Base-by-base conservation (phyloP, 2,888 invertebrate genomes). In the Aradus depressus region DNA sequence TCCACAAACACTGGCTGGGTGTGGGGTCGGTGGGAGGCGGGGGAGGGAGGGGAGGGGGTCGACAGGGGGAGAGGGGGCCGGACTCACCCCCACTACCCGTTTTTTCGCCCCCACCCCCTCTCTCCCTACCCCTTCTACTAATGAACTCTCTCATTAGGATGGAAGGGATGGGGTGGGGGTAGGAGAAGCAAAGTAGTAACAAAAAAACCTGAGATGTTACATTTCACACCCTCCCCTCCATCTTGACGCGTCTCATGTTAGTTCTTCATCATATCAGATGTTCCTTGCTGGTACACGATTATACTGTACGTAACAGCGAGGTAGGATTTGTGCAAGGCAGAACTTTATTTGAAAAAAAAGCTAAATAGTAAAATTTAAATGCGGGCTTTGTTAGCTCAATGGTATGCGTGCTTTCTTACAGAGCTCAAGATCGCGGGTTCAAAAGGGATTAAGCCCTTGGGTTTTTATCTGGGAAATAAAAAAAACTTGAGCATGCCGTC, bases 21-120 rank as follows among this genome's bases (percentile, higher is more conserved):
- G 44, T 32, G 35, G 44, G 44, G 21, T 16, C 44, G 19, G 44
- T 21, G 56, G 60, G 54, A 57, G 61, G 48, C 55, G 62, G 23
- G 52, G 41, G 39, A 48, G 44, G 62, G 23, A 51, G 41, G 39
- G 50, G 44, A 22, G 44, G 44, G 44, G 44, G 31, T 32, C n/a
- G n/a, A n/a, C n/a, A 44, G 42, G n/a, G n/a, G n/a, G n/a, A n/a
- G n/a, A n/a, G n/a, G n/a, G n/a, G n/a, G n/a, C n/a, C n/a, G 44
- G 18, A 22, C 34, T 32, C 50, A 50, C 44, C 51, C 50, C 52
- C 64, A 64, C 39, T 38, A 50, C 44, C 42, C 42, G 26, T 39
- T 28, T 38, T 23, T 43, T 25, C 44, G 23, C 45, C 37, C 42
- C 38, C 50, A 14, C 39, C 35, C 50, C 44, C 35, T 38, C 50